Evolutionary conservation across 2,888 invertebrate species (phyloP), one percentile per base, ranked within the genome.

Genomic region (Laspeyria flexula): DNA sequence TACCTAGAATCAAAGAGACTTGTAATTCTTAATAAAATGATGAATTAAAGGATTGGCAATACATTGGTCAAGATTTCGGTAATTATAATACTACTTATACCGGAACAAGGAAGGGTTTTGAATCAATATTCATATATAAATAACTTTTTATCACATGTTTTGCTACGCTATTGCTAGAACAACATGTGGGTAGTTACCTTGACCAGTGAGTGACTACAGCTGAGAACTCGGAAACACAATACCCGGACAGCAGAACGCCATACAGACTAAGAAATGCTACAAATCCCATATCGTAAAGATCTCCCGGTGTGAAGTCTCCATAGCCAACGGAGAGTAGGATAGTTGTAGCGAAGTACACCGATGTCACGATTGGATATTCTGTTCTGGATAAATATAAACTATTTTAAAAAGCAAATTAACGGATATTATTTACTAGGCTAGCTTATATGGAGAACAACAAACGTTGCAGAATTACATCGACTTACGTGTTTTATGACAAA

Each of bases 211-310:
- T 92, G 25, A 93, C 86, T 2, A 89, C 85, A 12, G 93, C 85
- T 0, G 93, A 90, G 67, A 93, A 90, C 70, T 93, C 93, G 3
- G 93, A 90, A 9, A 93, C 82, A 65, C 92, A 93, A 66, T 90
- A 93, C 7, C 93, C 93, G 49, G 82, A 81, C n/a, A 92, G 73
- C 37, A 93, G 70, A 13, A 93, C 88, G 25, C 93, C 93, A 60
- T 85, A 88, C 9, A 92, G 79, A 54, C 88, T 90, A n/a, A 90
- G 75, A 65, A 92, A 91, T 1, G 86, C 86, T 5, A 91, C 75
- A 12, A 91, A 77, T 16, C 77, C 83, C 90, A 92, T 86, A 55
- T 93, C 93, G 44, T 73, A 83, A 30, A 81, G 73, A 55, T 93
- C 93, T 7, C 87, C 87, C 1, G 93, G 92, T 0, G 71, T 52